These are phyloP conservation scores for Metopolophium dirhodum DNA, from an alignment of 1,140 invertebrate species.

Conservation along the genomic window DNA sequence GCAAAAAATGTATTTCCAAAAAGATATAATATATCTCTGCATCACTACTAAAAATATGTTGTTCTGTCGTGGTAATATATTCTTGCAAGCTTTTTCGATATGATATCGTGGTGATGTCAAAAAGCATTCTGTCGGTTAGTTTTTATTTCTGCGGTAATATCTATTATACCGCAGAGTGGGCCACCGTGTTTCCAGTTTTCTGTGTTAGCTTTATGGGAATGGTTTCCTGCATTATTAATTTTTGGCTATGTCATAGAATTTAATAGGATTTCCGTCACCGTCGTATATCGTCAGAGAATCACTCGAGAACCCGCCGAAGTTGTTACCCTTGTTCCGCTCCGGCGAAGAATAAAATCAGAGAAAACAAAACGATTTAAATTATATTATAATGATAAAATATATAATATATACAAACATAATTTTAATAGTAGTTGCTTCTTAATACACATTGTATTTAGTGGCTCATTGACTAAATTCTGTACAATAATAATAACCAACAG, in stretches of 20 bases:
- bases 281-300: background rate
- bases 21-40: background rate
- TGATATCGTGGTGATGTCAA: background rate
- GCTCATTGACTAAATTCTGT: background rate
- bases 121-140: background rate
- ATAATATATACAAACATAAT: background rate
- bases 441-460: background rate
- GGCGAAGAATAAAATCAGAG: background rate
- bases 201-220: background rate
- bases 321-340: background rate
- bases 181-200: background rate
- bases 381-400: background rate
- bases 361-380: background rate
- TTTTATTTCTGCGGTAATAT: background rate
- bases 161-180: background rate
- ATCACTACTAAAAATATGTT: background rate
- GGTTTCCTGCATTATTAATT: constrained; percentile 10
- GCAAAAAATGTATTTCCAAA: too few species aligned
- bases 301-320: background rate
- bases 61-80: background rate
- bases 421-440: background rate
- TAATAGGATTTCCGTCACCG: constrained; percentile 8
- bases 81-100: background rate
- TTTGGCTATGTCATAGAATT: constrained; percentile 5
- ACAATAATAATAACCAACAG: too few species aligned